These are phyloP conservation scores for human DNA, from an alignment of 2,113 vertebrate species.

Conservation along the genomic window GRCh38 chr7:40657001-40657500, in stretches of 20 bases:
- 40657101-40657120: conserved; percentile 77
- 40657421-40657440: neutral
- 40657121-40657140: conserved; percentile 69
- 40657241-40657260: conserved; percentile 54
- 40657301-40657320: conserved; percentile 41
- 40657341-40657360: neutral
- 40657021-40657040: conserved; percentile 75
- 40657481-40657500: neutral
- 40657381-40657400: neutral
- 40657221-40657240: conserved; percentile 57
- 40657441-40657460: neutral
- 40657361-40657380: neutral
- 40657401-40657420: neutral
- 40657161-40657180: conserved; percentile 78
- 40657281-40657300: conserved; percentile 56
- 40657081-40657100: conserved; percentile 76
- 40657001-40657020: conserved; percentile 80
- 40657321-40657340: neutral
- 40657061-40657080: conserved; percentile 74
- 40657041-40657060: conserved; percentile 77
- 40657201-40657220: conserved; percentile 11
- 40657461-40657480: neutral
- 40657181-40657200: conserved; percentile 49
- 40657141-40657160: conserved; percentile 57
- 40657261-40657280: conserved; percentile 49